Evolutionary conservation across 2,888 invertebrate genomes (phyloP).

Genomic region (Norana najaformis): DNA sequence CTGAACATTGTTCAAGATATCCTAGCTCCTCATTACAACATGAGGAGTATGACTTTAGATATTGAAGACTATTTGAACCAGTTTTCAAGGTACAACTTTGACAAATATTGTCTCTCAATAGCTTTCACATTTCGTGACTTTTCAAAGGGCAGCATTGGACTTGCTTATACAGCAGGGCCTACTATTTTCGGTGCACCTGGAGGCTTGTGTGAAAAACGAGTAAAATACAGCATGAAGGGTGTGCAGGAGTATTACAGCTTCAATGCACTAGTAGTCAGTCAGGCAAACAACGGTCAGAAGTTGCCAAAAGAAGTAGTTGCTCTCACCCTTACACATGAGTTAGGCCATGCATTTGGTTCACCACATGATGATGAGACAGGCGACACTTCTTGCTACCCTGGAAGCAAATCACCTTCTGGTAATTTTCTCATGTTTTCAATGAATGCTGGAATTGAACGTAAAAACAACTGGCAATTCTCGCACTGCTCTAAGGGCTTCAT

Average conservation of each 20-base stretch:
- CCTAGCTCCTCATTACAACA: constrained; percentile 40
- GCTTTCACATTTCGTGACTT: constrained; percentile 52
- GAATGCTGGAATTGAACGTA: constrained; percentile 46
- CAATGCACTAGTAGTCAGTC: constrained; percentile 51
- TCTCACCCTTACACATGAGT: constrained; percentile 51
- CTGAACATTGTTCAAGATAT: constrained; percentile 47
- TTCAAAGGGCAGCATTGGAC: constrained; percentile 48
- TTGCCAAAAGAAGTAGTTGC: constrained; percentile 46
- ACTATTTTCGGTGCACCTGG: constrained; percentile 46
- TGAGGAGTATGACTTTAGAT: constrained; percentile 38
- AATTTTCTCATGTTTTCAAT: constrained; percentile 53
- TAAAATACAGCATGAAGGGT: constrained; percentile 20
- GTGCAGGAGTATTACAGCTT: constrained; percentile 43
- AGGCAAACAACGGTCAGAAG: constrained; percentile 44
- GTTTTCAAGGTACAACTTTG: constrained; percentile 50
- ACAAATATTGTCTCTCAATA: constrained; percentile 48
- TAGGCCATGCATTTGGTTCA: constrained; percentile 57
- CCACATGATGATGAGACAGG: constrained; percentile 47
- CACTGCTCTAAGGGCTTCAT: constrained; percentile 51
- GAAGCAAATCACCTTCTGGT: constrained; percentile 42
- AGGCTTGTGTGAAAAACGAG: constrained; percentile 51
- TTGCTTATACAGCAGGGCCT: constrained; percentile 53
- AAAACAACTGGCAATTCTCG: constrained; percentile 54
- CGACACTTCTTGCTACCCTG: constrained; percentile 45
- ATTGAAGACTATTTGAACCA: constrained; percentile 47